A percentile compares a stretch with the other conserved stretches of the same genome.
Evolutionary conservation across 2,113 vertebrate genomes (phyloP).

Genomic region (Xyrauchen texanus): DNA sequence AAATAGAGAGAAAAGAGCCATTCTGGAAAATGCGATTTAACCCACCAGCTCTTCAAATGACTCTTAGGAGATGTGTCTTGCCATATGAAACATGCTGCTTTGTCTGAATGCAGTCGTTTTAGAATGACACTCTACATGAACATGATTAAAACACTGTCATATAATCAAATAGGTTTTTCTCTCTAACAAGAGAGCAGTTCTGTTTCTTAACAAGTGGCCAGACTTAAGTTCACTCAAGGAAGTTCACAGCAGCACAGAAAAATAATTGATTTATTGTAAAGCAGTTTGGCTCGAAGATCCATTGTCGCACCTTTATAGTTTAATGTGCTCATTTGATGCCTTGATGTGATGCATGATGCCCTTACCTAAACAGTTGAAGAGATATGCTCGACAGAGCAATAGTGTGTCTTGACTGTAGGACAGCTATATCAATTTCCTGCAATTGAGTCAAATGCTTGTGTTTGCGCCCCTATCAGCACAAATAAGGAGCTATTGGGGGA

Average conservation of each 20-base stretch:
- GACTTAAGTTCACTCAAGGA: constrained; percentile 27
- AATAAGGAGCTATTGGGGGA: constrained; percentile 49
- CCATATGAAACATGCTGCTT: constrained; percentile 40
- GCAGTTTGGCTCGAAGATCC: constrained; percentile 4
- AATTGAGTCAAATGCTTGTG: constrained; percentile 49
- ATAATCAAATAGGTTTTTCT: background rate
- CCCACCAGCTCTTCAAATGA: constrained; percentile 25
- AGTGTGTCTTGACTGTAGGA: constrained; percentile 19
- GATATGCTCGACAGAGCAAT: constrained; percentile 40
- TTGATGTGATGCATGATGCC: constrained; percentile 48
- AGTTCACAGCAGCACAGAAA: constrained; percentile 12
- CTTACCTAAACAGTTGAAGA: constrained; percentile 28
- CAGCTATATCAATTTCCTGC: constrained; percentile 47
- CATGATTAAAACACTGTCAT: constrained; percentile 38
- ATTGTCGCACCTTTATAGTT: constrained; percentile 43
- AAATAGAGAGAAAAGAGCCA: constrained; percentile 18
- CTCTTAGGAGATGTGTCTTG: constrained; percentile 28
- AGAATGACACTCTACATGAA: constrained; percentile 20
- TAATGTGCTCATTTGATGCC: constrained; percentile 44
- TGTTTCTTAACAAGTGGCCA: constrained; percentile 11
- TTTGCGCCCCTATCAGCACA: constrained; percentile 45
- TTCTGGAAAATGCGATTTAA: constrained; percentile 40
- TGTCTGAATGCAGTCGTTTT: background rate
- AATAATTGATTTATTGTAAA: constrained; percentile 48
- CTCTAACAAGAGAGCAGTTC: background rate